phyloP scores from a whole-genome alignment of 2,888 invertebrate species.

The Orgyia antiqua region DNA sequence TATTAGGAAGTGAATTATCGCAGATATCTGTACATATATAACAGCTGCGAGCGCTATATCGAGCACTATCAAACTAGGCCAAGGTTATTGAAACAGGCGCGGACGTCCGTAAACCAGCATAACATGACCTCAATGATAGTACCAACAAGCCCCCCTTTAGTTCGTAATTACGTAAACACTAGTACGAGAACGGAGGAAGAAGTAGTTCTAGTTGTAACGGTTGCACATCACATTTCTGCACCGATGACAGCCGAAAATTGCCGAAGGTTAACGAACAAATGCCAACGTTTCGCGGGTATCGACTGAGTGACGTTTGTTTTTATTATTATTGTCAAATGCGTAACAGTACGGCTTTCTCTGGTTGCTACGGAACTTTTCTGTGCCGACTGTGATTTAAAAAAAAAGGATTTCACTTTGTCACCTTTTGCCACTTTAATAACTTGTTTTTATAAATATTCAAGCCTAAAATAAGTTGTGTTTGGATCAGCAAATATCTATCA shows the following conservation, averaged over 20 bases:
- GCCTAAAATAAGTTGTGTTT: no score
- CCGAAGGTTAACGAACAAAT: conserved; percentile 37
- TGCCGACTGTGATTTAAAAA: no score
- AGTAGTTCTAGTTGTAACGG: conserved; percentile 32
- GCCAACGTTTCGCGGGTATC: conserved; percentile 19
- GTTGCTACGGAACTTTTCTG: background rate
- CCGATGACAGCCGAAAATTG: conserved; percentile 41
- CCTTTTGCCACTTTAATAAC: no score
- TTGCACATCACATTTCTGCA: conserved; percentile 27
- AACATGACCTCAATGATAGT: conserved; percentile 40
- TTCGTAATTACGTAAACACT: conserved; percentile 9
- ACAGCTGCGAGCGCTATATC: conserved; percentile 40
- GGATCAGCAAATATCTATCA: no score
- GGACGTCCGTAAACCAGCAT: conserved; percentile 37
- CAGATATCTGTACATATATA: conserved; percentile 38
- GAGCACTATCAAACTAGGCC: conserved; percentile 60
- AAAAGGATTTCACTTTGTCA: no score
- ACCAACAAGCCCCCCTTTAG: conserved; percentile 28
- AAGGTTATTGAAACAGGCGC: conserved; percentile 45
- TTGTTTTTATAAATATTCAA: no score
- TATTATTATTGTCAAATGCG: conserved; percentile 13
- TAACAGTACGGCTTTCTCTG: conserved; percentile 19
- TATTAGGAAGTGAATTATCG: conserved; percentile 56
- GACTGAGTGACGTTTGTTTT: conserved; percentile 28
- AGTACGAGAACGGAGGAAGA: conserved; percentile 18